Evolutionary conservation across 1,140 invertebrate genomes (phyloP), one percentile per base, ranked within the genome.

Genomic region (Andrena cerasifolii): DNA sequence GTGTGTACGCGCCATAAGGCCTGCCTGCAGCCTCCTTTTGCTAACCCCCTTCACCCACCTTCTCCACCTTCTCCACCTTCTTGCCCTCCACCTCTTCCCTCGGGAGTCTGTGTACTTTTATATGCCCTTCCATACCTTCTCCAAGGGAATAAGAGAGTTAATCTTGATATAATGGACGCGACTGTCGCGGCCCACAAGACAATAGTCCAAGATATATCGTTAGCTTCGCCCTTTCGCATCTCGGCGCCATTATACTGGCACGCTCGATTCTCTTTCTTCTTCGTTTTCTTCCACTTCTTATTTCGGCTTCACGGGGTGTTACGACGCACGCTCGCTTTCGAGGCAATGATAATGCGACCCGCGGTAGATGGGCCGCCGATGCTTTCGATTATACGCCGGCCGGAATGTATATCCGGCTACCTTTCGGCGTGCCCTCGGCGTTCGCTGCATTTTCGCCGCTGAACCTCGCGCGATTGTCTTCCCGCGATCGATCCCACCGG

Each of bases 141-240:
- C 86, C 84, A 85, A 81, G 85, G 83, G 82, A 90, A 91, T 90
- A 90, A 90, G 89, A 91, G 91, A 92, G 91, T 92, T 92, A 92
- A 92, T 92, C 91, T 91, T 92, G 91, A 92, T 92, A 92, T 92
- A 91, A 91, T 91, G 90, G 91, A 89, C 89, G 90, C 90, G 89
- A 91, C 91, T 91, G 91, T 91, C 91, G 90, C 90, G 88, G 86
- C 87, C 89, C 88, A 86, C 90, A 90, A 92, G 90, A 92, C 91
- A 92, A 92, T 92, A 90, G 90, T 90, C 90, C 86, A 89, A 92
- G 90, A 92, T 92, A 91, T 92, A 91, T 92, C 90, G 90, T 91
- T 91, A 90, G 89, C 88, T 87, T 88, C 79, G 89, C 86, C 88
- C 89, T 88, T 86, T 89, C 89, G 88, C 88, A 88, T 88, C 89